Conservation (phyloP, 2,888 invertebrate species). For the Incurvaria masculella region DNA sequence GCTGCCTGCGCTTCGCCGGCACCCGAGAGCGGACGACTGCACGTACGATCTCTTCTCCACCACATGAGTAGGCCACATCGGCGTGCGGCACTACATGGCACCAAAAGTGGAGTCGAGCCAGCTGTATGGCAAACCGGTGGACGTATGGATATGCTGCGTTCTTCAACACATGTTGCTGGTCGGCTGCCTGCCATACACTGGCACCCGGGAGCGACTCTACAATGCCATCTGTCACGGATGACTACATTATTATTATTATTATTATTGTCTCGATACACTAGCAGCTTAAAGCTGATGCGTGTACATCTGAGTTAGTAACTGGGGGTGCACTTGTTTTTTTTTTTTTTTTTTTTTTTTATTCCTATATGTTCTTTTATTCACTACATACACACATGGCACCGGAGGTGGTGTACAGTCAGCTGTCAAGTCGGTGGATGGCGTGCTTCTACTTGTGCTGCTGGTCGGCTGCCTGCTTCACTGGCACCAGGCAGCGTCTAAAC, state of each 20-base stretch:
- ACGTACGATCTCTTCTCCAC: not conserved
- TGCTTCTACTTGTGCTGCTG: conserved; percentile 80
- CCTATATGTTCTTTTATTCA: too few species aligned
- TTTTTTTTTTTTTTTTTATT: too few species aligned
- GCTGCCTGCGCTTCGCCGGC: conserved; percentile 93
- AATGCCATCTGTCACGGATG: conserved; percentile 86
- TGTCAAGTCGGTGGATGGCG: conserved; percentile 93
- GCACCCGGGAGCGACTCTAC: conserved; percentile 89
- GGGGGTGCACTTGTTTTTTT: conserved; percentile 85
- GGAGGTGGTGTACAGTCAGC: too few species aligned
- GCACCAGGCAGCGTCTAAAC: conserved; percentile 79
- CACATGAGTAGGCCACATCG: conserved; percentile 94
- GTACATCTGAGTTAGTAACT: too few species aligned
- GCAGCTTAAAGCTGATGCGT: too few species aligned
- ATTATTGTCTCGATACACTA: too few species aligned
- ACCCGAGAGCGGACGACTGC: conserved; percentile 68
- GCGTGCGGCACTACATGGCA: conserved; percentile 97
- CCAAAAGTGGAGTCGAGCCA: conserved; percentile 94
- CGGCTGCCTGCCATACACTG: conserved; percentile 93
- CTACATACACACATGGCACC: too few species aligned
- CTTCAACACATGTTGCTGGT: conserved; percentile 90
- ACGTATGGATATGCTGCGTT: conserved; percentile 98
- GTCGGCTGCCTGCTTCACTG: conserved; percentile 85
- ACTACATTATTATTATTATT: too few species aligned
- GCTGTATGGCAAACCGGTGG: conserved; percentile 84